Evolutionary conservation across 2,113 vertebrate species (phyloP).

Genomic region (Dermatemys mawii): DNA sequence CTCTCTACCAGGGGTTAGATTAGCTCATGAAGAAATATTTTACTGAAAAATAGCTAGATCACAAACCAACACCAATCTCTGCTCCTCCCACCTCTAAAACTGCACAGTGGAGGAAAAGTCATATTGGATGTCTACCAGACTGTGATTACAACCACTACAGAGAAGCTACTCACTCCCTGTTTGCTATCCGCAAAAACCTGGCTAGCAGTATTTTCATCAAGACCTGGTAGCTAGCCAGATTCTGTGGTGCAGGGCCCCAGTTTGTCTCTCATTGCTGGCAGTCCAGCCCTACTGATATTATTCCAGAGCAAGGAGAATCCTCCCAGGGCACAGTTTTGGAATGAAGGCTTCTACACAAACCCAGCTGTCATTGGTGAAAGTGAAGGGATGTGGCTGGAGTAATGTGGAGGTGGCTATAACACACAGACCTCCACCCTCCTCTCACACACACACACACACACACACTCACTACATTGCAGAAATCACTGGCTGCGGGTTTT

Average conservation of each 20-base stretch:
- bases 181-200: not conserved
- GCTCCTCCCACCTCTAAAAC: not conserved
- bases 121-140: not conserved
- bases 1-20: conserved; percentile 27
- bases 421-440: not conserved
- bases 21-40: not conserved
- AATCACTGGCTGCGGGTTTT: not conserved
- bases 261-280: not conserved
- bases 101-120: conserved; percentile 6
- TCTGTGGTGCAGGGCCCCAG: not conserved
- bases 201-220: not conserved
- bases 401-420: not conserved
- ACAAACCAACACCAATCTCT: not conserved
- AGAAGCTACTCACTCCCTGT: not conserved
- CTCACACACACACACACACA: too few relatives aligned
- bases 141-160: not conserved
- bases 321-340: not conserved
- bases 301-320: not conserved
- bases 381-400: not conserved
- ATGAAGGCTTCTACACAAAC: not conserved
- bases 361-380: not conserved
- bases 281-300: not conserved
- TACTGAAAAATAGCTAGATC: not conserved
- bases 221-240: not conserved
- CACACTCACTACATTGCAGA: not conserved